phyloP scores from a whole-genome alignment of 2,113 vertebrate species.

The Ia io region DNA sequence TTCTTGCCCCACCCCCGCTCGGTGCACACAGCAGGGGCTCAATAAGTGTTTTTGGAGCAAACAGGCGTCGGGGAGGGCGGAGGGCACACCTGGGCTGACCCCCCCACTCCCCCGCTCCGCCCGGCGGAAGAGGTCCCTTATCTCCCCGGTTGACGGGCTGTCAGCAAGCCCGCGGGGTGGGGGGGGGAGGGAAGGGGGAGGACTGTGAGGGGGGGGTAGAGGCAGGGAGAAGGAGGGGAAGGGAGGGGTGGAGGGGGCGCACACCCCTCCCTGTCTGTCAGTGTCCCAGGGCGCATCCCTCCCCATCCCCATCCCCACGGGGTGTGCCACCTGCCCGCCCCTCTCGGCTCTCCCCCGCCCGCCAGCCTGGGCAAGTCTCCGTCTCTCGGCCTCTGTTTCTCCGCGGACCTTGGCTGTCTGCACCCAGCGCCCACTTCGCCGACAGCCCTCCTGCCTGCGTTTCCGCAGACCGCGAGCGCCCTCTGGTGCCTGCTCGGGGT shows the following conservation, averaged over 20 bases:
- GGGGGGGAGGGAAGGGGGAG: too few relatives aligned
- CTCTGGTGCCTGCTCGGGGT: constrained; percentile 17
- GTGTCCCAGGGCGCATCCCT: background rate
- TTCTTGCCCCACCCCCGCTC: rapidly evolving
- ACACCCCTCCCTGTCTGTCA: background rate
- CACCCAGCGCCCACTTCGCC: too few relatives aligned
- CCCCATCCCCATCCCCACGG: background rate
- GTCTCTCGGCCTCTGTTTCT: background rate
- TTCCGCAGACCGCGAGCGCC: constrained; percentile 48
- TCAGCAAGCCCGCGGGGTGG: background rate
- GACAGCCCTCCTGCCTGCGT: rapidly evolving
- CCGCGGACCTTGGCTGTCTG: background rate
- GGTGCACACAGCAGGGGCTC: constrained; percentile 41
- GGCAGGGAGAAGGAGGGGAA: background rate
- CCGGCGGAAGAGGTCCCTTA: constrained; percentile 48
- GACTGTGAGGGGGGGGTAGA: too few relatives aligned
- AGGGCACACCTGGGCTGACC: constrained; percentile 16
- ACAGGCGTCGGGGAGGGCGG: background rate
- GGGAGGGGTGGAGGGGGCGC: rapidly evolving
- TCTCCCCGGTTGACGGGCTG: constrained; percentile 42
- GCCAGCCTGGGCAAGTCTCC: too few relatives aligned
- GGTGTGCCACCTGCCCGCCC: background rate
- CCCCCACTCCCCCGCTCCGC: background rate
- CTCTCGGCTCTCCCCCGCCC: background rate
- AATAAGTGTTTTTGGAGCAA: constrained; percentile 47